These are phyloP conservation scores for Cataglyphis altisquamis DNA, from an alignment of 2,888 invertebrate genomes.

Conservation along the genomic window DNA sequence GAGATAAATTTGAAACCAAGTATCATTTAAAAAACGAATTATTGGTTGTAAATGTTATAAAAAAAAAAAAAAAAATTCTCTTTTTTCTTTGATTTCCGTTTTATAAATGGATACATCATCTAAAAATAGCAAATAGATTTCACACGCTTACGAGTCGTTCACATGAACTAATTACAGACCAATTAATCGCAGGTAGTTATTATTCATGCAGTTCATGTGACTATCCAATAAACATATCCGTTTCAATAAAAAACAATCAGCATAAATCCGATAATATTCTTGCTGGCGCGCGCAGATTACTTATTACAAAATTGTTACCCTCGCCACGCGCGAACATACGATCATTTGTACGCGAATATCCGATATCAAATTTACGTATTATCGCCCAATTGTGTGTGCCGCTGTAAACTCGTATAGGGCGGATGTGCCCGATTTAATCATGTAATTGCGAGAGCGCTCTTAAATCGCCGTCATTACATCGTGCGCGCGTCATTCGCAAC, in stretches of 20 bases:
- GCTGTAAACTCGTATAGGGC: not conserved
- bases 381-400: not conserved
- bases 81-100: not conserved
- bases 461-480: slow-evolving; percentile 70
- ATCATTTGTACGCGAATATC: slow-evolving; percentile 35
- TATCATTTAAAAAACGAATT: not conserved
- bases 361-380: slow-evolving; percentile 29
- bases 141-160: not conserved
- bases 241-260: slow-evolving; percentile 3
- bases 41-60: not conserved
- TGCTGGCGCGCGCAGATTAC: not conserved
- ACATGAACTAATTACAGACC: not conserved
- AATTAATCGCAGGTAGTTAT: not conserved
- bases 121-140: not conserved
- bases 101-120: not conserved
- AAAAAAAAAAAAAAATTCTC: not conserved
- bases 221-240: not conserved
- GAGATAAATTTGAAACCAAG: not conserved
- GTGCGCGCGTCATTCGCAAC: slow-evolving; percentile 44
- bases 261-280: slow-evolving; percentile 2
- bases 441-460: slow-evolving; percentile 61
- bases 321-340: slow-evolving; percentile 2
- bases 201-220: not conserved
- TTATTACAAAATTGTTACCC: slow-evolving; percentile 14
- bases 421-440: slow-evolving; percentile 62